Percentiles rank a stretch among this genome's conserved stretches.
Evolutionary conservation across 1,140 invertebrate species (phyloP).

Genomic region (Uloborus diversus): DNA sequence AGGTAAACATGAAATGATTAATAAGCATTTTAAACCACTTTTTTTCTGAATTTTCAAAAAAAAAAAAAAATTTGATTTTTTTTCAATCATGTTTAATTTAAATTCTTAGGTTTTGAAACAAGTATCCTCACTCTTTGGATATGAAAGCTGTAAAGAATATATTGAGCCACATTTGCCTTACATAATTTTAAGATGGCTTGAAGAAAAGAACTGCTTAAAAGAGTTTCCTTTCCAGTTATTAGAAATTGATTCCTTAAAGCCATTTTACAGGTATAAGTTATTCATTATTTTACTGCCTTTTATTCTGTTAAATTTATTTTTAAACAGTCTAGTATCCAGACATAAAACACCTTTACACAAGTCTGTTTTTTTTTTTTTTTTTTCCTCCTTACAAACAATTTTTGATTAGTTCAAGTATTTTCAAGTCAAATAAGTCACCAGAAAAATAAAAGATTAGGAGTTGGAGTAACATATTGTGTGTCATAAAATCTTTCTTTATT

Average conservation of each 20-base stretch:
- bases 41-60: too few relatives aligned
- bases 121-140: slow-evolving; percentile 1
- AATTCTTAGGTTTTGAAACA: slow-evolving; percentile 30
- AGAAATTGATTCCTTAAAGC: not conserved
- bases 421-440: too few relatives aligned
- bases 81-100: not conserved
- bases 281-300: not conserved
- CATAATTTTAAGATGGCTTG: slow-evolving; percentile 26
- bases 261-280: slow-evolving; percentile 13
- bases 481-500: too few relatives aligned
- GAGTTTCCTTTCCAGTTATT: slow-evolving; percentile 34
- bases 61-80: not conserved
- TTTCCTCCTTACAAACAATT: too few relatives aligned
- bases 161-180: slow-evolving; percentile 29
- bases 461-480: too few relatives aligned
- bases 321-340: not conserved
- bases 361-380: too few relatives aligned
- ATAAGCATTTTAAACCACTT: too few relatives aligned
- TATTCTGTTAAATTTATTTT: not conserved
- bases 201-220: slow-evolving; percentile 6
- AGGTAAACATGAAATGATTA: slow-evolving; percentile 5
- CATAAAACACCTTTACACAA: not conserved
- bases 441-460: too few relatives aligned
- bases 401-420: too few relatives aligned
- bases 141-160: slow-evolving; percentile 2